Evolutionary conservation across 2,797 vertebrate genomes (phyloP).

Genomic region (Anisognathus igniventris): DNA sequence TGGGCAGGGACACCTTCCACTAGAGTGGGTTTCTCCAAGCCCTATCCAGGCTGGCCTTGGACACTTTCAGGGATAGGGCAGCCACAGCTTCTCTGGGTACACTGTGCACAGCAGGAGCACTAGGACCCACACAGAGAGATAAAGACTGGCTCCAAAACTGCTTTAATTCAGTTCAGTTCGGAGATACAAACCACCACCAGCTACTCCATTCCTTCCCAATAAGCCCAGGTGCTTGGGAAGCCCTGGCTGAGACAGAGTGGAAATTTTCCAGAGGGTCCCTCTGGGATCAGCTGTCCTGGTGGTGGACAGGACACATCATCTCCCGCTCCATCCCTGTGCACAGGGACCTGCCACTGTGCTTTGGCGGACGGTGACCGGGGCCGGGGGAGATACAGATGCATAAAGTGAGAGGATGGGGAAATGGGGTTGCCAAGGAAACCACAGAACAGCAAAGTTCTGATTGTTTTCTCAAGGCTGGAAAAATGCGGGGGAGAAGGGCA

Average conservation of each 20-base stretch:
- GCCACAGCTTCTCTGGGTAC: neutral
- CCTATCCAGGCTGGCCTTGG: accelerated
- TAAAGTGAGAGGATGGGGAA: neutral
- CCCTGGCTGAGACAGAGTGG: neutral
- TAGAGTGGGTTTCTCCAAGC: accelerated
- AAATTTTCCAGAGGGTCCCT: neutral
- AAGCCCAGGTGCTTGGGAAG: neutral
- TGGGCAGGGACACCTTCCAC: neutral
- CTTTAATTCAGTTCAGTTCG: neutral
- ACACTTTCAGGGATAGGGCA: neutral
- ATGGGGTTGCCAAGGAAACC: constrained; percentile 53
- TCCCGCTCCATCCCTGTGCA: accelerated
- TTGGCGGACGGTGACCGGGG: accelerated
- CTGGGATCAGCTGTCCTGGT: accelerated
- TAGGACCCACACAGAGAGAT: accelerated
- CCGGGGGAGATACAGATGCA: accelerated
- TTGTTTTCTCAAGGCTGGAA: neutral
- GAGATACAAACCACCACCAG: accelerated
- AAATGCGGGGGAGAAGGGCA: constrained; percentile 34
- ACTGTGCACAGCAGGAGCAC: neutral
- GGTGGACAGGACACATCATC: neutral
- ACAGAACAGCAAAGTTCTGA: neutral
- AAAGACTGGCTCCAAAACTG: neutral
- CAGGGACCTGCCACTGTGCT: neutral
- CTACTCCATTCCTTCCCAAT: neutral